Evolutionary conservation across 2,797 vertebrate genomes (phyloP), one percentile per base, ranked within the genome.

Genomic region (Bucorvus abyssinicus): DNA sequence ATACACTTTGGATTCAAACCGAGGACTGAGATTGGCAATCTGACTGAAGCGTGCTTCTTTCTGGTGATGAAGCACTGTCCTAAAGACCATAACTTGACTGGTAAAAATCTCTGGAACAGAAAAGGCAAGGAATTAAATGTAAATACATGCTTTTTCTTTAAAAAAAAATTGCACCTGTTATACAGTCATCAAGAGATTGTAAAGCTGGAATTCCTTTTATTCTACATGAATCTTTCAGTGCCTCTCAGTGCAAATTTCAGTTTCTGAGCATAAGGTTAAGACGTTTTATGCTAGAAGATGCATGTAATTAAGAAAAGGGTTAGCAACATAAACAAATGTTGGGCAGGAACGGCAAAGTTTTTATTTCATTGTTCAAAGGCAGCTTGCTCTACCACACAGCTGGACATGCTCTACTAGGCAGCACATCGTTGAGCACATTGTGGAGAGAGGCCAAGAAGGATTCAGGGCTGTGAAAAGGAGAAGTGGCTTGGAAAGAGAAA

Each of bases 401-500:
- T 82, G 79, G 87, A 63, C 16, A 15, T 47, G 29, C 55, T 80
- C 71, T 74, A 75, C 69, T 93, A 8, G 21, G 69, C 65, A 42
- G 65, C 84, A 63, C 74, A 60, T 75, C 9, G 8, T 45, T 80
- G 89, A 95, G 74, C 74, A 40, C 89, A 56, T 29, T 93, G 95
- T 53, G 24, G 53, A 87, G 82, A 64, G 61, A 65, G 70, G 71
- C 77, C 45, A 42, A 67, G 60, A 89, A 86, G 56, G 88, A 96
- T 79, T 95, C 79, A 74, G 30, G 29, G 21, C 70, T 40, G 19
- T 96, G 95, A 97, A 98, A 95, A 91, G 93, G 80, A 92, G 91
- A 97, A 98, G 80, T 90, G 93, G 91, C 63, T 95, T 93, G 96
- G 97, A 97, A 98, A 97, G 65, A 94, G 82, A 97, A 97, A 95